These are phyloP conservation scores for Odontophorus gujanensis DNA, from an alignment of 2,113 vertebrate genomes.

Conservation along the genomic window DNA sequence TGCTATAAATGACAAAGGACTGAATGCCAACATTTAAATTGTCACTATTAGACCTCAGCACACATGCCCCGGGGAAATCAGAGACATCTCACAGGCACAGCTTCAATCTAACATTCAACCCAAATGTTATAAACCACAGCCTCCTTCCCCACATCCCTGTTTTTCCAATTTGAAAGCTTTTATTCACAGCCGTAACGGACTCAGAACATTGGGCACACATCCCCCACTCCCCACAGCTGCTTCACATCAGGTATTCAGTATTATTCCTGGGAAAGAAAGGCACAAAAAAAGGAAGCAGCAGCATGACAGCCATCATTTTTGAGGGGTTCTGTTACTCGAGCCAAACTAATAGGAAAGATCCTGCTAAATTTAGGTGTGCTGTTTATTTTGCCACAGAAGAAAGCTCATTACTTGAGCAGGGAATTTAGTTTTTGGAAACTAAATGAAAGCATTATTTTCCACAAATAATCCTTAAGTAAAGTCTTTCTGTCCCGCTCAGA, in stretches of 20 bases:
- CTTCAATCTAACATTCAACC: slow-evolving; percentile 38
- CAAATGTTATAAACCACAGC: slow-evolving; percentile 28
- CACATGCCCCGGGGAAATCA: slow-evolving; percentile 56
- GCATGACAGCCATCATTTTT: not conserved
- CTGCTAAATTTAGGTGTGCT: not conserved
- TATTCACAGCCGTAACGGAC: slow-evolving; percentile 1
- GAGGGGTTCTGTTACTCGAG: not conserved
- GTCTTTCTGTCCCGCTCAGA: not conserved
- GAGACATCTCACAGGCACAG: slow-evolving; percentile 28
- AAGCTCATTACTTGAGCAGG: not conserved
- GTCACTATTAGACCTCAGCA: slow-evolving; percentile 14
- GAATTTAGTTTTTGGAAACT: not conserved
- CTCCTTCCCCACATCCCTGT: not conserved
- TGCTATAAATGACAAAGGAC: slow-evolving; percentile 60
- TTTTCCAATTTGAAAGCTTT: slow-evolving; percentile 30
- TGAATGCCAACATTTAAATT: slow-evolving; percentile 52
- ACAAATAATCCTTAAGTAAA: not conserved
- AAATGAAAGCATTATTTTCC: not conserved
- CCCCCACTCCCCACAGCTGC: not conserved
- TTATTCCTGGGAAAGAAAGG: not conserved
- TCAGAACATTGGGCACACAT: not conserved
- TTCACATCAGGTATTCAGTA: not conserved
- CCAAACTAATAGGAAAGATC: not conserved
- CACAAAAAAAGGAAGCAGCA: not conserved
- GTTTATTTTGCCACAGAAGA: not conserved